Conservation (phyloP, 2,797 vertebrate genomes). For the Channallabes apus region DNA sequence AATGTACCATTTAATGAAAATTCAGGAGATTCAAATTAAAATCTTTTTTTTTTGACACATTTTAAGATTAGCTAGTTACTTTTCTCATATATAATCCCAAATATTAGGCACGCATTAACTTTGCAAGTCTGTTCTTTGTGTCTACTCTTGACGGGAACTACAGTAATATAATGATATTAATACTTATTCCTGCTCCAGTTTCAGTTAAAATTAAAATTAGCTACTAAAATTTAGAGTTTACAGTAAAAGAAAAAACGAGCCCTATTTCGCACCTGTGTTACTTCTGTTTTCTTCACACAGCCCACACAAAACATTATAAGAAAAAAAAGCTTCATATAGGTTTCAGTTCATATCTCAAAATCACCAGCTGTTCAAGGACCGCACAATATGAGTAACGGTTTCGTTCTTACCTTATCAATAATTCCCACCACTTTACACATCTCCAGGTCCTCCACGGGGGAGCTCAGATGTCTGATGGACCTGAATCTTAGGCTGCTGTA, state of each 20-base stretch:
- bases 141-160: background rate
- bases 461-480: constrained; percentile 92
- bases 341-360: constrained; percentile 8
- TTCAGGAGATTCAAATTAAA: background rate
- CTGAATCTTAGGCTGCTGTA: constrained; percentile 96
- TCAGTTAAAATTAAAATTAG: background rate
- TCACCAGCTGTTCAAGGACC: background rate
- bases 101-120: background rate
- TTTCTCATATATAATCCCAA: background rate
- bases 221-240: too few species aligned
- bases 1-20: background rate
- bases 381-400: background rate
- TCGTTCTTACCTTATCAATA: constrained; percentile 86
- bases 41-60: background rate
- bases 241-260: background rate
- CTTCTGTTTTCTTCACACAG: constrained; percentile 29
- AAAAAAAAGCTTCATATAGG: constrained; percentile 5
- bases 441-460: constrained; percentile 91
- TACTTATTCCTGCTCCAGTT: background rate
- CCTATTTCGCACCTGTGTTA: constrained; percentile 19
- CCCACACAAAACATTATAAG: background rate
- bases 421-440: constrained; percentile 89
- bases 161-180: background rate
- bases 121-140: background rate
- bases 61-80: constrained; percentile 1